These are phyloP conservation scores for Halcyon chelicuti DNA, from an alignment of 2,797 vertebrate genomes.

Conservation along the genomic window DNA sequence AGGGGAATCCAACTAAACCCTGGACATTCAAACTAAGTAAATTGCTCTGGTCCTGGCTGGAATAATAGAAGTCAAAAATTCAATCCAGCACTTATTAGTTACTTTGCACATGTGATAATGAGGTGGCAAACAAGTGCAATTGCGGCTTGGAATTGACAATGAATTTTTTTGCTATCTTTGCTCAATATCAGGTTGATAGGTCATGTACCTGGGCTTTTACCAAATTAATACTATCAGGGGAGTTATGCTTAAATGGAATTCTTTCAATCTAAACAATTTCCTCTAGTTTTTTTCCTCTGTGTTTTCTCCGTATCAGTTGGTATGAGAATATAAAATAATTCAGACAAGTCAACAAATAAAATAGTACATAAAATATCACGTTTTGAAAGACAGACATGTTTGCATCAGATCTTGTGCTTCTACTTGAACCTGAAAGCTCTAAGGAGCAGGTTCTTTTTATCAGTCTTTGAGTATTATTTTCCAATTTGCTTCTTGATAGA, in stretches of 20 bases:
- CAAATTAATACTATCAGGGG: conserved; percentile 76
- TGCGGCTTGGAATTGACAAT: conserved; percentile 68
- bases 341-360: conserved; percentile 46
- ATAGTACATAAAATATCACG: conserved; percentile 37
- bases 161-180: conserved; percentile 69
- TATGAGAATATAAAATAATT: conserved; percentile 48
- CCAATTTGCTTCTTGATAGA: neutral
- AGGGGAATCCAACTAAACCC: conserved; percentile 54
- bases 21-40: conserved; percentile 70
- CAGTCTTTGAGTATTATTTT: conserved; percentile 39
- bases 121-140: conserved; percentile 66
- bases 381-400: conserved; percentile 32
- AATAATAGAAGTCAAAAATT: conserved; percentile 79
- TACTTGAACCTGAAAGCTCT: neutral
- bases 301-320: conserved; percentile 26
- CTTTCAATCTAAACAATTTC: conserved; percentile 70
- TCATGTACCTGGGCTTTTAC: conserved; percentile 72
- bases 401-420: neutral
- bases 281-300: conserved; percentile 18
- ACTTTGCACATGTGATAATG: conserved; percentile 47
- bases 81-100: conserved; percentile 76
- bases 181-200: conserved; percentile 76
- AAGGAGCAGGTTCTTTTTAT: neutral
- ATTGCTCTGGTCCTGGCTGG: conserved; percentile 70
- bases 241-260: conserved; percentile 73